Evolutionary conservation across 2,113 vertebrate species (phyloP), one percentile per base, ranked within the genome.

Genomic region (Nycticebus coucang): DNA sequence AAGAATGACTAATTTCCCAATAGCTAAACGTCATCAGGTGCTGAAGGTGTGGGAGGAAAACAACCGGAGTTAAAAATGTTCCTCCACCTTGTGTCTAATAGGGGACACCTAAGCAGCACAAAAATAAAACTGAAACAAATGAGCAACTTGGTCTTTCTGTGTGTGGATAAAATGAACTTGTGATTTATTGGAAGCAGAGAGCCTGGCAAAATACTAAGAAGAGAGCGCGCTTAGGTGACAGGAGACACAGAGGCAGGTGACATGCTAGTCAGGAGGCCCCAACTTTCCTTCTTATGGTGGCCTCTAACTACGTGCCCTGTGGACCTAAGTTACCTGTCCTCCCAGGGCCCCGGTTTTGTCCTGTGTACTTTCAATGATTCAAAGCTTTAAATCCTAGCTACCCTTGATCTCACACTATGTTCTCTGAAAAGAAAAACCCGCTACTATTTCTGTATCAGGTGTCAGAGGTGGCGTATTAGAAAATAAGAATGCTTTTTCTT

Each of bases 1-100:
- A 62, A 77, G 45, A 89, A 69, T 95, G 95, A 97, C 89, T 96
- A 84, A 95, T 50, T 53, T 30, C 35, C 77, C 81, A 30, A 78
- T 66, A 89, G 74, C 30, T 53, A 78, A 60, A 22, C 11, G 24
- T 45, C 80, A 77, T 80, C 77, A 94, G 78, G 92, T 93, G 87
- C 87, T 81, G 79, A 87, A 72, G 62, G 41, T 4, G 50, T 80
- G 80, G 45, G 81, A 93, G 41, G 83, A 90, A 96, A 87, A 87
- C 71, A 95, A 57, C 30, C 66, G 74, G 57, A 12, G 33, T 94
- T 93, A 69, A 87, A 97, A 91, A 92, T 55, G 57, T 26, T 79
- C 55, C 35, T 84, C 78, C 59, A 13, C 18, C 72, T 80, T 14
- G 3, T 60, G 22, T 93, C 68, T 53, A 6, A 53, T 15, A 77